phyloP scores from a whole-genome alignment of 2,797 vertebrate genomes.

The Loris lydekkerianus region DNA sequence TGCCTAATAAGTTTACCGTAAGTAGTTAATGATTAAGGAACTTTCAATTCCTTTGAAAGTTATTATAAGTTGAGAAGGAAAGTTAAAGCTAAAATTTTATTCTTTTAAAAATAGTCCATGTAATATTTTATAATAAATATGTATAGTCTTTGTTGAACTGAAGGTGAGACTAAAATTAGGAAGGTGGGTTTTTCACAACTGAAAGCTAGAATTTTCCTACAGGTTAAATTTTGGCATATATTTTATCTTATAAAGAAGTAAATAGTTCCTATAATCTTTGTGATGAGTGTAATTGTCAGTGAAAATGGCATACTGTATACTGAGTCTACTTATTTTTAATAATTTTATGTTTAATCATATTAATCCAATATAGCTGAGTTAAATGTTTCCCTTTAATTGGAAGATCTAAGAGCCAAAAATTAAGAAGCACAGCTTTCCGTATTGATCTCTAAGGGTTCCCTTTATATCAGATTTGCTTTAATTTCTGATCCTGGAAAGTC shows the following conservation, averaged over 20 bases:
- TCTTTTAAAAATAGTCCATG: constrained; percentile 2
- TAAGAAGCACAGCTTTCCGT: not conserved
- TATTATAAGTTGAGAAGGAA: constrained; percentile 34
- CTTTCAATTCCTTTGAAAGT: not conserved
- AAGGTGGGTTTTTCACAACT: not conserved
- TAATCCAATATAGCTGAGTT: not conserved
- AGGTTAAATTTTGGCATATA: not conserved
- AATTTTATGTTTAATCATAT: constrained; percentile 18
- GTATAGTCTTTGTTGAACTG: constrained; percentile 16
- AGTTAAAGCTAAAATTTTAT: constrained; percentile 18
- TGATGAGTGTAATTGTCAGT: not conserved
- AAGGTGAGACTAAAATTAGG: constrained; percentile 19
- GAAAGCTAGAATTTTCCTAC: constrained; percentile 12
- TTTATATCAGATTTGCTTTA: not conserved
- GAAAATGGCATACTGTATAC: not conserved
- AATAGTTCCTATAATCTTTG: not conserved
- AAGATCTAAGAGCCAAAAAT: constrained; percentile 16
- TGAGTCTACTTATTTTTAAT: not conserved
- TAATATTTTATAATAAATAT: not conserved
- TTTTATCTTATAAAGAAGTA: constrained; percentile 21
- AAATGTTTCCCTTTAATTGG: constrained; percentile 44
- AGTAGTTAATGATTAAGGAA: not conserved
- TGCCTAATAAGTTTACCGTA: not conserved
- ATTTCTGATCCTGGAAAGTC: not conserved
- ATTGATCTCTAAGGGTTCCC: not conserved